Percentiles rank a stretch among this genome's conserved stretches.
Evolutionary conservation across 2,888 invertebrate genomes (phyloP).

Genomic region (Spodoptera littoralis): DNA sequence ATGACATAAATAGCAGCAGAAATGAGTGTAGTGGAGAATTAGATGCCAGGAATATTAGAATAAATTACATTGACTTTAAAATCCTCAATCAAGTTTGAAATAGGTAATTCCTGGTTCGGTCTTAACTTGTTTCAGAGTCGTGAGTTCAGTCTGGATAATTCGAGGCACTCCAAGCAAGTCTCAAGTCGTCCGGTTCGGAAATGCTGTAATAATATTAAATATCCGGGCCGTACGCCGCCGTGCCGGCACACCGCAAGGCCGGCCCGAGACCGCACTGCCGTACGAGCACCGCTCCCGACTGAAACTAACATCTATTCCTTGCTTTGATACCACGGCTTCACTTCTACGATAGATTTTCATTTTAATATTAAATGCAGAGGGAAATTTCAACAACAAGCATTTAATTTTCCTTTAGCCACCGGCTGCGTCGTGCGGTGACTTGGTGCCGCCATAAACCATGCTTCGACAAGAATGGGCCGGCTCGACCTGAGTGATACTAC

Average conservation of each 20-base stretch:
- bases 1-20: no score
- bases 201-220: slow-evolving; percentile 63
- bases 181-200: slow-evolving; percentile 57
- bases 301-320: slow-evolving; percentile 2
- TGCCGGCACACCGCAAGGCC: slow-evolving; percentile 26
- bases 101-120: slow-evolving; percentile 36
- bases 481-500: no score
- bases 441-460: no score
- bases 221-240: slow-evolving; percentile 43
- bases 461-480: no score
- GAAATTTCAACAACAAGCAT: no score
- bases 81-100: slow-evolving; percentile 8
- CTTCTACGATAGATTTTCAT: not conserved
- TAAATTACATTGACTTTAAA: slow-evolving; percentile 20
- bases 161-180: slow-evolving; percentile 25
- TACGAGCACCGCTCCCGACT: not conserved
- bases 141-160: slow-evolving; percentile 23
- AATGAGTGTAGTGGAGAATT: no score
- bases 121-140: slow-evolving; percentile 28
- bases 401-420: no score
- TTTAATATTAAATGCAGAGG: no score
- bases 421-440: no score
- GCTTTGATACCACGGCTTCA: not conserved
- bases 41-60: slow-evolving; percentile 8
- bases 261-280: slow-evolving; percentile 9